Evolutionary conservation across 2,797 vertebrate species (phyloP).

Genomic region (Pseudochromis fuscus): DNA sequence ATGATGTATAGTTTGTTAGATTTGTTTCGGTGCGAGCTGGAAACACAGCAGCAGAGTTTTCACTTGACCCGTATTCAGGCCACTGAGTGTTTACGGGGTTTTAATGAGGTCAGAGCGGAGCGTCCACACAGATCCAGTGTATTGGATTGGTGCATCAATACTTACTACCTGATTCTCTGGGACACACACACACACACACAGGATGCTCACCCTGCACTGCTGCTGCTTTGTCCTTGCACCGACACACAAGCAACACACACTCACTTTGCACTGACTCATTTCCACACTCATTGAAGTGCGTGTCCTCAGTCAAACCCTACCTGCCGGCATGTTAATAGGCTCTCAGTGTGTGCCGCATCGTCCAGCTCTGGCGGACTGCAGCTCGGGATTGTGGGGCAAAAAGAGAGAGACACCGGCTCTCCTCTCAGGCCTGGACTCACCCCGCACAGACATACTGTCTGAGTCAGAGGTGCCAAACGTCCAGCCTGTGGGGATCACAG

Average conservation of each 20-base stretch:
- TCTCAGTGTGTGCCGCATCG: constrained; percentile 54
- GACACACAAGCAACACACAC: constrained; percentile 23
- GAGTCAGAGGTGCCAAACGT: constrained; percentile 70
- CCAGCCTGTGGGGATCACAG: constrained; percentile 44
- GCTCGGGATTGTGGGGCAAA: constrained; percentile 51
- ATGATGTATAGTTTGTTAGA: too few species aligned
- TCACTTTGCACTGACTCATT: constrained; percentile 17
- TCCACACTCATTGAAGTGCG: constrained; percentile 22
- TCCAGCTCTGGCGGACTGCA: constrained; percentile 36
- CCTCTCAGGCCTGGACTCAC: constrained; percentile 28
- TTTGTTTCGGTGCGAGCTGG: too few species aligned
- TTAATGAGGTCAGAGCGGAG: constrained; percentile 35
- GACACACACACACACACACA: background rate
- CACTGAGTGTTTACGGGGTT: too few species aligned
- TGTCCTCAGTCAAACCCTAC: constrained; percentile 32
- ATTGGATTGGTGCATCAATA: constrained; percentile 22
- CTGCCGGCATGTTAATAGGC: constrained; percentile 72
- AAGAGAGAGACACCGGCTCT: constrained; percentile 29
- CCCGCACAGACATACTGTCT: constrained; percentile 57
- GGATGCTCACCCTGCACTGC: background rate
- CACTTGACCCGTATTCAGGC: too few species aligned
- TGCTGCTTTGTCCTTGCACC: constrained; percentile 47
- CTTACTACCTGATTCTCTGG: background rate
- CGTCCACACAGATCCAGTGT: constrained; percentile 25
- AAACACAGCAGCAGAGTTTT: too few species aligned